Percentiles rank a stretch among this genome's conserved stretches.
Conservation (phyloP, 2,113 vertebrate species). For the Genyomyrus donnyi region DNA sequence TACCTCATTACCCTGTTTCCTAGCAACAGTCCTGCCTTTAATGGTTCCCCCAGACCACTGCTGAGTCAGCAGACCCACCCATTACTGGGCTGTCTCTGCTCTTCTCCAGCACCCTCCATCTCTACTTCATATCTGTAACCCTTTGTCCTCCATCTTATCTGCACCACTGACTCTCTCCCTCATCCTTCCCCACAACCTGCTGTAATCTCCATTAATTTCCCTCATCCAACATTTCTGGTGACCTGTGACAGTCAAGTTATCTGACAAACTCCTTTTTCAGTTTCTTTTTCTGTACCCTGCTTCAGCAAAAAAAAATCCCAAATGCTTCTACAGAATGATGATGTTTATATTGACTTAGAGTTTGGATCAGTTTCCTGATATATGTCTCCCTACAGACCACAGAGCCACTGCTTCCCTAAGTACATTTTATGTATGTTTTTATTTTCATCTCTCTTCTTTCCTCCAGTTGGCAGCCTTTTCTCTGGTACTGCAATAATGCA, state of each 20-base stretch:
- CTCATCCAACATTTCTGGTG: not conserved
- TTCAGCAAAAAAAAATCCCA: not conserved
- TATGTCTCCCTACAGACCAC: not conserved
- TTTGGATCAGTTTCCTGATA: not conserved
- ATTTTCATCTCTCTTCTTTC: not conserved
- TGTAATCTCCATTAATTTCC: not conserved
- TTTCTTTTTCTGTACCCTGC: not conserved
- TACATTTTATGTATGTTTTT: not conserved
- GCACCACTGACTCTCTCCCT: not conserved
- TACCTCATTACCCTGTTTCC: constrained; percentile 14
- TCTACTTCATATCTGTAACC: not conserved
- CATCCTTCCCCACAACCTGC: not conserved
- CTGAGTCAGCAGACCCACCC: not conserved
- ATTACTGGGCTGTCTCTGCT: not conserved
- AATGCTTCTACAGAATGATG: not conserved
- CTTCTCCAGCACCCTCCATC: not conserved
- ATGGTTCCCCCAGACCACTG: not conserved
- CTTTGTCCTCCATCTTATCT: not conserved
- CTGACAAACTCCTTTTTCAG: not conserved
- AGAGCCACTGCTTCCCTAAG: not conserved
- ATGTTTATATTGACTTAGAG: not conserved
- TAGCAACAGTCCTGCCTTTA: constrained; percentile 20
- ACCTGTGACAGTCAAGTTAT: not conserved
- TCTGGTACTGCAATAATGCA: not conserved
- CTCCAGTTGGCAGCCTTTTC: not conserved